These are phyloP conservation scores for Limosa lapponica DNA, from an alignment of 2,797 vertebrate species.

Conservation along the genomic window DNA sequence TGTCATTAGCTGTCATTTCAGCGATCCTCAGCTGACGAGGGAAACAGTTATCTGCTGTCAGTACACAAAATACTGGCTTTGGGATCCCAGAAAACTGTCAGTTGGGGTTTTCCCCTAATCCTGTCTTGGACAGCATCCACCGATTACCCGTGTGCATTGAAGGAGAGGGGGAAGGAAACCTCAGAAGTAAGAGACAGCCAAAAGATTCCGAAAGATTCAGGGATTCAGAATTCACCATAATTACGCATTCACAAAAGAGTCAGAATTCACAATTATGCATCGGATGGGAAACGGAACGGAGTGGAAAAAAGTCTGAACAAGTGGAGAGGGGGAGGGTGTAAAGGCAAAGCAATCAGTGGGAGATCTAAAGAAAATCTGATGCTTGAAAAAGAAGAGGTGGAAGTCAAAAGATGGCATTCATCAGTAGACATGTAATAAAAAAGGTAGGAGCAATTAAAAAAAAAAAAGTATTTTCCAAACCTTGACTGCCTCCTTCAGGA, in stretches of 20 bases:
- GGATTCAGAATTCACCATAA: not conserved
- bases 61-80: not conserved
- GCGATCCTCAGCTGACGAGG: not conserved
- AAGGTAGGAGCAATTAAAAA: slow-evolving; percentile 59
- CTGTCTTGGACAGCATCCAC: not conserved
- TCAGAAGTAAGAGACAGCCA: slow-evolving; percentile 38
- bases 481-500: slow-evolving; percentile 92
- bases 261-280: slow-evolving; percentile 31
- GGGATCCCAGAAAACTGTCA: not conserved
- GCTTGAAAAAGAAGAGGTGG: slow-evolving; percentile 47
- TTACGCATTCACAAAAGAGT: not conserved
- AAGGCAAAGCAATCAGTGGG: slow-evolving; percentile 56
- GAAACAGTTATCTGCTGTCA: not conserved
- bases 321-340: slow-evolving; percentile 32
- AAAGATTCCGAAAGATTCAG: slow-evolving; percentile 27
- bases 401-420: slow-evolving; percentile 65
- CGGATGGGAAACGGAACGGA: slow-evolving; percentile 60
- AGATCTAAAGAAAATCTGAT: slow-evolving; percentile 33
- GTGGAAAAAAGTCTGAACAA: slow-evolving; percentile 51
- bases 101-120: not conserved
- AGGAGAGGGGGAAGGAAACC: slow-evolving; percentile 6
- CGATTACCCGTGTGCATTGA: not conserved
- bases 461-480: slow-evolving; percentile 84
- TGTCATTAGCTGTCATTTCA: not conserved
- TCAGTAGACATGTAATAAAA: slow-evolving; percentile 54